phyloP scores from a whole-genome alignment of 2,113 vertebrate species.

The Ciconia boyciana region DNA sequence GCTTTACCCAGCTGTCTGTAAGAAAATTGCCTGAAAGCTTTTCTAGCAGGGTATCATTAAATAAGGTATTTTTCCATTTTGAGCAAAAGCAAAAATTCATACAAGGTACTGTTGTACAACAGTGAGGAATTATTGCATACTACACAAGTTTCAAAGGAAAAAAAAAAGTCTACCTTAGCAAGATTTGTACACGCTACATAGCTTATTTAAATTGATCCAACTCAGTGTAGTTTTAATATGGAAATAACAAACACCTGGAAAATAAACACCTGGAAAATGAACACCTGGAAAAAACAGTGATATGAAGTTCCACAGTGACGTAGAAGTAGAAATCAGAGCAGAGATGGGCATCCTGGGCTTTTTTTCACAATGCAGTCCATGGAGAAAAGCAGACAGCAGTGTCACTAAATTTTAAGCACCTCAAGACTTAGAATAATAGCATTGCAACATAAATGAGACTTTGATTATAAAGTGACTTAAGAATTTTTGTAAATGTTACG shows the following conservation, averaged over 20 bases:
- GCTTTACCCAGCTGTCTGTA: neutral
- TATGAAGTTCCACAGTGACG: neutral
- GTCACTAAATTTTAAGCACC: neutral
- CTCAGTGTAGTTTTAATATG: neutral
- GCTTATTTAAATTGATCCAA: neutral
- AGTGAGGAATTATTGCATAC: neutral
- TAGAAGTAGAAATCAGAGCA: neutral
- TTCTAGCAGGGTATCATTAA: neutral
- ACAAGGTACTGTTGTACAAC: neutral
- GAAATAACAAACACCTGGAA: neutral
- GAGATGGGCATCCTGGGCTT: neutral
- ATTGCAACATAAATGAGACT: neutral
- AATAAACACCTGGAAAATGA: neutral
- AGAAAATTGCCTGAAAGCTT: neutral
- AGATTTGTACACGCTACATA: neutral
- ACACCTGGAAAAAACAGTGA: neutral
- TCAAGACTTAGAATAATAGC: neutral
- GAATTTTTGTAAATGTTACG: neutral
- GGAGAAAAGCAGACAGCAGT: neutral
- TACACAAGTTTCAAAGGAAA: neutral
- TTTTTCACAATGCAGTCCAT: neutral
- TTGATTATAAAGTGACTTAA: neutral
- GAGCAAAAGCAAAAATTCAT: neutral
- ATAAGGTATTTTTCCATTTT: neutral
- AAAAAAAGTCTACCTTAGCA: neutral